A percentile compares a stretch with the other conserved stretches of the same genome.
These are phyloP conservation scores for Dicyrtomina minuta DNA, from an alignment of 2,888 invertebrate genomes.

Conservation along the genomic window DNA sequence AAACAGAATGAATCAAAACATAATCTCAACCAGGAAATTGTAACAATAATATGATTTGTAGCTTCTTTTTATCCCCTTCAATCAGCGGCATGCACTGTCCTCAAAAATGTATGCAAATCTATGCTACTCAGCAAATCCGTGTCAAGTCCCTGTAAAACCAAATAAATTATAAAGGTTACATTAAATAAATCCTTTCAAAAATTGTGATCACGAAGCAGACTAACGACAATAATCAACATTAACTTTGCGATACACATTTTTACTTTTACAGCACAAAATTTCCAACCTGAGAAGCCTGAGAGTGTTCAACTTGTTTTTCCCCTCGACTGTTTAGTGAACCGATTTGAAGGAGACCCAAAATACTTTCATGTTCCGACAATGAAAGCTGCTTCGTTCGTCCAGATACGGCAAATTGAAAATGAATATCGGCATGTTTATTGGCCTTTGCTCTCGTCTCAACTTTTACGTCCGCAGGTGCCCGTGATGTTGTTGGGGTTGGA, in stretches of 20 bases:
- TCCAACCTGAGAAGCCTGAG: neutral
- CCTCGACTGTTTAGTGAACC: neutral
- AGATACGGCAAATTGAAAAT: conserved; percentile 20
- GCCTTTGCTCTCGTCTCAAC: neutral
- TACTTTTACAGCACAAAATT: neutral
- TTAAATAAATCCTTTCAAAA: neutral
- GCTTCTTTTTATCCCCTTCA: neutral
- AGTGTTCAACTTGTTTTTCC: neutral
- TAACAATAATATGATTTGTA: no score
- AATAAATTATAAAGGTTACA: neutral
- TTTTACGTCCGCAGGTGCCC: neutral
- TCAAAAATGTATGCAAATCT: neutral
- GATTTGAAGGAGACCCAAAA: conserved; percentile 24
- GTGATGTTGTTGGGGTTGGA: neutral
- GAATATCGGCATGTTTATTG: neutral
- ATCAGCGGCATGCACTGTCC: conserved; percentile 13
- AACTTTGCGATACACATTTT: neutral
- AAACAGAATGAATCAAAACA: no score
- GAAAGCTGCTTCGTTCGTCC: conserved; percentile 25
- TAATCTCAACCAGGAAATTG: no score
- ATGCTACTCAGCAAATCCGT: conserved; percentile 7
- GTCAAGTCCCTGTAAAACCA: conserved; percentile 2
- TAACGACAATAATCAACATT: neutral
- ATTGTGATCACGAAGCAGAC: neutral
- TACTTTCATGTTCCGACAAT: conserved; percentile 26